Evolutionary conservation across 2,888 invertebrate genomes (phyloP).

Genomic region (Hemaris fuciformis): DNA sequence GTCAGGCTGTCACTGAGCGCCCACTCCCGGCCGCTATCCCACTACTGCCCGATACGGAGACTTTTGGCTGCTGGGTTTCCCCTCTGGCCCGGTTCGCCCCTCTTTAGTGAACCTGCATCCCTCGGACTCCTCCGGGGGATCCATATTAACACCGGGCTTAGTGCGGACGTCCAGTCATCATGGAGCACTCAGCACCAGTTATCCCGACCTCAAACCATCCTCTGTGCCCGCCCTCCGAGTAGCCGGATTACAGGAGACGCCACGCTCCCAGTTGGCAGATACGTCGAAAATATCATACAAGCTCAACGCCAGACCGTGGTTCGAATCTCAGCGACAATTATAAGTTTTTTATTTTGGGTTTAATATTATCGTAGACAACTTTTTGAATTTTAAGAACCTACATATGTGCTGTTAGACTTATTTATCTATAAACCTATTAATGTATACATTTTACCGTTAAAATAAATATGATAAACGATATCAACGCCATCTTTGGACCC

Average conservation of each 20-base stretch:
- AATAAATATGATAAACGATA: too few relatives aligned
- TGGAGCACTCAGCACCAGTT: conserved; percentile 69
- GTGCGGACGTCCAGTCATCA: conserved; percentile 95
- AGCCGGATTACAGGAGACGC: conserved; percentile 99
- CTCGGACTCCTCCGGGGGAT: conserved; percentile 90
- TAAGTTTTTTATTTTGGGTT: too few relatives aligned
- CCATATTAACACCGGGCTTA: conserved; percentile 99
- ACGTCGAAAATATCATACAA: conserved; percentile 33
- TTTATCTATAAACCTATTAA: too few relatives aligned
- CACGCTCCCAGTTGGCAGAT: conserved; percentile 91
- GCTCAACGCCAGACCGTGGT: too few relatives aligned
- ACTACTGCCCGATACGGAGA: conserved; percentile 99
- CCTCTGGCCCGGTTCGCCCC: conserved; percentile 99
- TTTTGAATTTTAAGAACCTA: too few relatives aligned
- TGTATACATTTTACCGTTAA: too few relatives aligned
- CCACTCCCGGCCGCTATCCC: conserved; percentile 99
- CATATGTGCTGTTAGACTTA: too few relatives aligned
- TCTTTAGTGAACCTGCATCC: conserved; percentile 93
- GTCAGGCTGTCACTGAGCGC: conserved; percentile 92
- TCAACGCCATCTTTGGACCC: too few relatives aligned
- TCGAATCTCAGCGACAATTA: too few relatives aligned
- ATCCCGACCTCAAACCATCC: conserved; percentile 92
- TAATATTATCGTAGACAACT: too few relatives aligned
- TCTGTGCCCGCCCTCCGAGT: conserved; percentile 94
- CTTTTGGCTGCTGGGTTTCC: conserved; percentile 99